Percentiles rank a stretch among this genome's conserved stretches.
These are phyloP conservation scores for Chaetodon trifascialis DNA, from an alignment of 2,113 vertebrate genomes.

Conservation along the genomic window DNA sequence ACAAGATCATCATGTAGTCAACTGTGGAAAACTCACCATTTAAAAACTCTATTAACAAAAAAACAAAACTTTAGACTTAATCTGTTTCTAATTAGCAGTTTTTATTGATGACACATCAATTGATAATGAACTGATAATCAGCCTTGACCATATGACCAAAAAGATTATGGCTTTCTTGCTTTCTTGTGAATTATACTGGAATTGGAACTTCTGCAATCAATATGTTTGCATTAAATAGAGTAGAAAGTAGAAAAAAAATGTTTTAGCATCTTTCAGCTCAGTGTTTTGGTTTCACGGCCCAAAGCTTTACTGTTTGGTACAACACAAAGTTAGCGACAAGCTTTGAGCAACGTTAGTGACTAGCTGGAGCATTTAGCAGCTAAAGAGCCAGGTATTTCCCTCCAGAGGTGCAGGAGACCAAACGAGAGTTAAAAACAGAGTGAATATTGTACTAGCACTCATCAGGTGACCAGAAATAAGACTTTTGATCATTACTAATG, in stretches of 20 bases:
- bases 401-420: not conserved
- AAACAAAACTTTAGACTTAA: too few species aligned
- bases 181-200: not conserved
- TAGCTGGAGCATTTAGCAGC: too few species aligned
- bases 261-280: not conserved
- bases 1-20: not conserved
- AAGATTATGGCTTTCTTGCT: not conserved
- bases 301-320: not conserved
- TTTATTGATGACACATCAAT: not conserved
- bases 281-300: not conserved
- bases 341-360: too few species aligned
- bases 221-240: too few species aligned
- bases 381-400: too few species aligned
- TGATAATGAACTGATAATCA: not conserved
- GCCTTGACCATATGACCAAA: not conserved
- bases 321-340: too few species aligned
- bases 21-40: too few species aligned
- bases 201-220: too few species aligned
- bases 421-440: not conserved
- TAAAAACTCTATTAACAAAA: too few species aligned
- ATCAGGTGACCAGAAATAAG: not conserved
- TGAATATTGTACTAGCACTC: not conserved
- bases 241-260: too few species aligned
- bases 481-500: not conserved
- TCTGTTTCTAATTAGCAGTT: not conserved